A percentile compares a stretch with the other conserved stretches of the same genome.
Evolutionary conservation across 2,797 vertebrate genomes (phyloP).

Genomic region (Ficedula albicollis): DNA sequence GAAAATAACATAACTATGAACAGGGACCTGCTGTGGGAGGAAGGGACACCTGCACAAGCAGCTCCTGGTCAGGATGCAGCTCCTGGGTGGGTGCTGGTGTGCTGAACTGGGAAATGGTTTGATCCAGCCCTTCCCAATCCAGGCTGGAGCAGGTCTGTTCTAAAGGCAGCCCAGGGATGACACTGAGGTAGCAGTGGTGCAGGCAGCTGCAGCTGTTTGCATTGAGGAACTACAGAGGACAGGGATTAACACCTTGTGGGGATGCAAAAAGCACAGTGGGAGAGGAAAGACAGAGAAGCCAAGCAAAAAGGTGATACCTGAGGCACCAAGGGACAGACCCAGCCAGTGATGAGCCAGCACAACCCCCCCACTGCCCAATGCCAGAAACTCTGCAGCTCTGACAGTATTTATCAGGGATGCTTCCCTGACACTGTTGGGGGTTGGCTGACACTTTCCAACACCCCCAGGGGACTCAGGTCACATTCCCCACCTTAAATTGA

Average conservation of each 20-base stretch:
- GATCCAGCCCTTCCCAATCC: background rate
- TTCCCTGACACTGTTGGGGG: background rate
- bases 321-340: background rate
- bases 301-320: background rate
- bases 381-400: background rate
- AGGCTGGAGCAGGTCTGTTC: background rate
- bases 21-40: background rate
- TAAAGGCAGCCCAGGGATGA: background rate
- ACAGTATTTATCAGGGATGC: background rate
- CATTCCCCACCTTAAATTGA: accelerated
- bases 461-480: background rate
- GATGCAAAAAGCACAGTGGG: background rate
- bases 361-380: accelerated
- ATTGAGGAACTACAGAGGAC: background rate
- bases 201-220: background rate
- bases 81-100: background rate
- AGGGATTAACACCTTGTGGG: background rate
- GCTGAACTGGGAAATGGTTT: background rate
- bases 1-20: too few species aligned
- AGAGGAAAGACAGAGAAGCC: background rate
- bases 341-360: accelerated
- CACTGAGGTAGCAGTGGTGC: accelerated
- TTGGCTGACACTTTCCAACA: background rate
- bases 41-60: accelerated
- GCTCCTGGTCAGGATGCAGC: background rate